Conservation (phyloP, 1,140 invertebrate species). For the Whitmania pigra region DNA sequence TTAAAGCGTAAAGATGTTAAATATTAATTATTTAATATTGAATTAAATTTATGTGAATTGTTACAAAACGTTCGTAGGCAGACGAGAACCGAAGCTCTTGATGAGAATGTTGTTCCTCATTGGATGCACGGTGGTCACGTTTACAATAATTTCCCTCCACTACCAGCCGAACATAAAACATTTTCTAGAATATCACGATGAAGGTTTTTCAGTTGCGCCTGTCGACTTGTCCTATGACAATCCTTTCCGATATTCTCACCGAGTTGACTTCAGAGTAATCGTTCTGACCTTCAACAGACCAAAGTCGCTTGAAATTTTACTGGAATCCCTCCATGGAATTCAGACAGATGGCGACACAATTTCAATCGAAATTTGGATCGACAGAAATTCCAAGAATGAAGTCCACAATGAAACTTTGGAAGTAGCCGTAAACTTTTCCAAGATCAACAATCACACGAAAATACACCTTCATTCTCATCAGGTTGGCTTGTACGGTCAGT, state of each 20-base stretch:
- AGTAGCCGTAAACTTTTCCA: neutral
- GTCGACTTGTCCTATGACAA: neutral
- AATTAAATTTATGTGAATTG: too few species aligned
- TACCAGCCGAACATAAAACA: too few species aligned
- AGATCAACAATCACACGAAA: neutral
- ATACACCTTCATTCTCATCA: neutral
- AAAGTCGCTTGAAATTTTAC: conserved; percentile 8
- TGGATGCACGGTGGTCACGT: too few species aligned
- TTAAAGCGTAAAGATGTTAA: too few species aligned
- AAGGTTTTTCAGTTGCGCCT: too few species aligned
- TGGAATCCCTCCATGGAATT: conserved; percentile 8
- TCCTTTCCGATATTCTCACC: conserved; percentile 1
- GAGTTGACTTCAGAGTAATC: conserved; percentile 6
- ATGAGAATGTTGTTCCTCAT: too few species aligned
- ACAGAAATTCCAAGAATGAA: neutral
- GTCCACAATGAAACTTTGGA: conserved; percentile 4
- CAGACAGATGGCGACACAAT: neutral
- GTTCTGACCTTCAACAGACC: conserved; percentile 11
- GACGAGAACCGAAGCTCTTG: too few species aligned
- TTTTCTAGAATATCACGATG: too few species aligned
- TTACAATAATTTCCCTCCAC: too few species aligned
- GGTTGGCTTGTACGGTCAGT: conserved; percentile 5
- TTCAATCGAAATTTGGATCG: conserved; percentile 12
- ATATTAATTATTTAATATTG: too few species aligned
- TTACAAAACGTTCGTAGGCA: too few species aligned